Base-by-base conservation (phyloP, 2,888 invertebrate species). In the Clanis bilineata region DNA sequence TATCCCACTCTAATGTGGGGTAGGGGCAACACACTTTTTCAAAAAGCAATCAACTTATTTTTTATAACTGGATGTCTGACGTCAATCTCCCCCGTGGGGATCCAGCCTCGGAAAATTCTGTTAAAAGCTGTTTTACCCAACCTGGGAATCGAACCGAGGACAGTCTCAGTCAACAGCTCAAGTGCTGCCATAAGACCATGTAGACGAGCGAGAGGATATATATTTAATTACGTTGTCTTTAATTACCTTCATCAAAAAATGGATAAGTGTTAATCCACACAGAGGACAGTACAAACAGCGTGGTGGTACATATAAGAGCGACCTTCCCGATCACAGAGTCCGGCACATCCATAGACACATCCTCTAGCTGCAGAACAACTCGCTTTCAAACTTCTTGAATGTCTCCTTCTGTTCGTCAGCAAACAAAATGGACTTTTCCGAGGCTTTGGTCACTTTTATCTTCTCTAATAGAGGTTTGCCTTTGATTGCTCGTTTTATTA, bases 181-280 rank as follows among this genome's bases (percentile, higher is more conserved):
- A n/a, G n/a, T n/a, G n/a, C n/a, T n/a, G n/a, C n/a, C n/a, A n/a
- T n/a, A n/a, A n/a, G n/a, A n/a, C n/a, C n/a, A n/a, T n/a, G n/a
- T n/a, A n/a, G n/a, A n/a, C n/a, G n/a, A n/a, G n/a, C n/a, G n/a
- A n/a, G n/a, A n/a, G n/a, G n/a, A n/a, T n/a, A n/a, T n/a, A n/a
- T n/a, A n/a, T n/a, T n/a, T n/a, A n/a, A n/a, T n/a, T n/a, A n/a
- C n/a, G n/a, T n/a, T n/a, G n/a, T n/a, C n/a, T n/a, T n/a, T n/a
- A n/a, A n/a, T 80, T 76, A 91, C 95, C 93, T 89, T 93, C 88
- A 75, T 93, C 93, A 71, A 95, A 93, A 72, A 96, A 95, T 1
- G 96, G 96, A 70, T 95, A 91, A 51, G 94, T 93, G 61, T 95
- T 93, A 18, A 95, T 85, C 95, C 95, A 96, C 61, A 94, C 81